These are phyloP conservation scores for Zonitis immaculata DNA, from an alignment of 2,888 invertebrate species.

Conservation along the genomic window DNA sequence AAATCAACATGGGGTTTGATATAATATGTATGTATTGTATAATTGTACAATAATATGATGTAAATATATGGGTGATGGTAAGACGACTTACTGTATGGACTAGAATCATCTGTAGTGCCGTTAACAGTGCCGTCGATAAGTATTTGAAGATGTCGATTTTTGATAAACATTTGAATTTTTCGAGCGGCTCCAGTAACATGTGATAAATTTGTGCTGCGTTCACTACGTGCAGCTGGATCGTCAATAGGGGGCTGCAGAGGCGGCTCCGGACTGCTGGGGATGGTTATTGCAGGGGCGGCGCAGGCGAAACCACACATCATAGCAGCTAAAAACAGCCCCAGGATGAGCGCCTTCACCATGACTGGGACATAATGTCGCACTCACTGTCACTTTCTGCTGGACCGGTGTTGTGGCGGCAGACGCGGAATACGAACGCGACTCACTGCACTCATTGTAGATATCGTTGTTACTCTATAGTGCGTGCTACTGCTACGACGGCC, in stretches of 20 bases:
- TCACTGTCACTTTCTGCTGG: constrained; percentile 40
- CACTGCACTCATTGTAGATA: constrained; percentile 41
- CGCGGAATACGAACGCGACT: constrained; percentile 31
- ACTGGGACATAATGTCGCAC: constrained; percentile 49
- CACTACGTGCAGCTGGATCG: constrained; percentile 52
- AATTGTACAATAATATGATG: too few species aligned
- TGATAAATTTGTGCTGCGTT: constrained; percentile 75
- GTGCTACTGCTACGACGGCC: constrained; percentile 51
- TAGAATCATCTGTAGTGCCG: constrained; percentile 73
- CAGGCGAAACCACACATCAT: constrained; percentile 47
- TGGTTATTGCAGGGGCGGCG: constrained; percentile 38
- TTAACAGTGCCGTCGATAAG: constrained; percentile 81
- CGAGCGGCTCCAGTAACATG: constrained; percentile 74
- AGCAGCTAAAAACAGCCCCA: constrained; percentile 47
- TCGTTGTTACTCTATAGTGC: constrained; percentile 40
- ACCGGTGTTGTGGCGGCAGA: constrained; percentile 29
- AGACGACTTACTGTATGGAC: constrained; percentile 75
- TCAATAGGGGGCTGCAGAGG: constrained; percentile 24
- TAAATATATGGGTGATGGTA: too few species aligned
- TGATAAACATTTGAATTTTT: constrained; percentile 80
- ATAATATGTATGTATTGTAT: background rate
- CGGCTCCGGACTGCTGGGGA: constrained; percentile 16
- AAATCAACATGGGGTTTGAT: constrained; percentile 10
- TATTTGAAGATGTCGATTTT: constrained; percentile 76
- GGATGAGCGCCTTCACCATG: constrained; percentile 50